Evolutionary conservation across 2,113 vertebrate species (phyloP).

Genomic region (Erythrolamprus reginae): DNA sequence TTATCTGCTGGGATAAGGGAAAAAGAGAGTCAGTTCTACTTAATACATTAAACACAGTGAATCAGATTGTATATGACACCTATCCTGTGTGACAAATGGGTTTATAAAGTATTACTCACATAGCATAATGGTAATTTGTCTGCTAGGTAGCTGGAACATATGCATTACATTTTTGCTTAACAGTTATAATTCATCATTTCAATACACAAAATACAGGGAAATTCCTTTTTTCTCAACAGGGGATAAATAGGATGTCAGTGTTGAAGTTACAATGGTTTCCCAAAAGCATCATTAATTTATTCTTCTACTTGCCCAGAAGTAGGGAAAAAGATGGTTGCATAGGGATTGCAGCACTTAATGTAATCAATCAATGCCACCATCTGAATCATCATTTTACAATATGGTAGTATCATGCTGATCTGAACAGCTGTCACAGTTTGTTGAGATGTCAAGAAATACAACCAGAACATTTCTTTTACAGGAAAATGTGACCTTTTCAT

Average conservation of each 20-base stretch:
- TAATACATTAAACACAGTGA: slow-evolving; percentile 45
- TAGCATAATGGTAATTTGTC: slow-evolving; percentile 56
- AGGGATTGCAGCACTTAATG: slow-evolving; percentile 15
- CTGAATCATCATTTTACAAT: not conserved
- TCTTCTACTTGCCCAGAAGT: slow-evolving; percentile 25
- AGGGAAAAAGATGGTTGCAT: not conserved
- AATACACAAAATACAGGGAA: slow-evolving; percentile 35
- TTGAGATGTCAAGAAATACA: not conserved
- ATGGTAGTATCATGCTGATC: not conserved
- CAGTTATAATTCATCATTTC: slow-evolving; percentile 55
- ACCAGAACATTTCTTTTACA: not conserved
- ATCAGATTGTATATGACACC: slow-evolving; percentile 56
- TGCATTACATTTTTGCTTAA: slow-evolving; percentile 50
- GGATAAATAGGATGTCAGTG: slow-evolving; percentile 46
- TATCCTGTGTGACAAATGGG: slow-evolving; percentile 61
- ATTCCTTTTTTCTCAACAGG: slow-evolving; percentile 43
- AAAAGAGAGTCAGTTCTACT: slow-evolving; percentile 41
- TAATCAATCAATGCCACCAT: not conserved
- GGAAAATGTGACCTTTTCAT: not conserved
- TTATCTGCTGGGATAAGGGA: slow-evolving; percentile 26
- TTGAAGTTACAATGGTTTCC: slow-evolving; percentile 29
- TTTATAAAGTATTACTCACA: slow-evolving; percentile 58
- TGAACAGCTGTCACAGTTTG: not conserved
- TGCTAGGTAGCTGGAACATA: slow-evolving; percentile 51
- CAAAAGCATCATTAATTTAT: slow-evolving; percentile 38